Evolutionary conservation across 2,888 invertebrate genomes (phyloP).

Genomic region (Noctua fimbriata): DNA sequence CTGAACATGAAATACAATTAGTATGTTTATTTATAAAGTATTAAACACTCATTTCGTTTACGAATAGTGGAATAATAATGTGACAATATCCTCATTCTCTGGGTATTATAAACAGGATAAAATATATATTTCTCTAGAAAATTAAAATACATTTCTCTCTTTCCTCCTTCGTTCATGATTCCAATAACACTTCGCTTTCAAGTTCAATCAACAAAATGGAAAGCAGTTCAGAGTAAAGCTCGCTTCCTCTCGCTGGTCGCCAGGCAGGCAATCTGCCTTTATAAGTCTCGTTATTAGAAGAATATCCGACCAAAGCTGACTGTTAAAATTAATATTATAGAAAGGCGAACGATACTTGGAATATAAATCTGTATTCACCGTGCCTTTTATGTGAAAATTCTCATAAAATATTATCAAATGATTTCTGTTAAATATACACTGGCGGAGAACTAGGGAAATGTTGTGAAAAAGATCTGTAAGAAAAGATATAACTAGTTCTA

Average conservation of each 20-base stretch:
- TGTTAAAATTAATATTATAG: conserved; percentile 58
- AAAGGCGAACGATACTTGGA: conserved; percentile 44
- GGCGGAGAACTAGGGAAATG: background rate
- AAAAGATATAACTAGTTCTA: background rate
- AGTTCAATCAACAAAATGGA: conserved; percentile 49
- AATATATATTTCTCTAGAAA: background rate
- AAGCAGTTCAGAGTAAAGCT: conserved; percentile 28
- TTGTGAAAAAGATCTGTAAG: background rate
- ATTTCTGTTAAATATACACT: conserved; percentile 21
- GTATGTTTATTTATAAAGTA: background rate
- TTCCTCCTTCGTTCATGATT: background rate
- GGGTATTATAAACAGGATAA: too few relatives aligned
- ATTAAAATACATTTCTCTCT: background rate
- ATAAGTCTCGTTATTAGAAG: conserved; percentile 46
- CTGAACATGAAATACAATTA: too few relatives aligned
- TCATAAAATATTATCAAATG: conserved; percentile 42
- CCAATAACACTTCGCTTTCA: conserved; percentile 33
- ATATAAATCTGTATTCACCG: conserved; percentile 51
- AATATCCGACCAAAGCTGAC: conserved; percentile 43
- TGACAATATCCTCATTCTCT: too few relatives aligned
- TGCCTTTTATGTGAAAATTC: conserved; percentile 48
- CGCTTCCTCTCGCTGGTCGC: conserved; percentile 16
- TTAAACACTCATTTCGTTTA: background rate
- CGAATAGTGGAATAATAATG: background rate
- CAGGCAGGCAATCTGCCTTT: conserved; percentile 49